A percentile compares a stretch with the other conserved stretches of the same genome.
Evolutionary conservation across 2,113 vertebrate species (phyloP).

Genomic region (Tyrannus savana): DNA sequence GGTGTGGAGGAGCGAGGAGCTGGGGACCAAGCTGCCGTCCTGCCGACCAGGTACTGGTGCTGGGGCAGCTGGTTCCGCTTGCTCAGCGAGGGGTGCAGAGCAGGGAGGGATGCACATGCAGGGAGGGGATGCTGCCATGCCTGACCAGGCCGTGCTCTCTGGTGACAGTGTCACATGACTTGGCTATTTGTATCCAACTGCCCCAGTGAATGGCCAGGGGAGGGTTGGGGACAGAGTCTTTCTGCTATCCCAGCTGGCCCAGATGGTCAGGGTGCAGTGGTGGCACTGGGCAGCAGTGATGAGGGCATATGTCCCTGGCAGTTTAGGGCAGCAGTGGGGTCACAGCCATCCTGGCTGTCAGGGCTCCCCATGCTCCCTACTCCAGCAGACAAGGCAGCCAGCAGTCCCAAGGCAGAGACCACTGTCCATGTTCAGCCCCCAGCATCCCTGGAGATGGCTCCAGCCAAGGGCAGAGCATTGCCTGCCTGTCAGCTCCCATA

Average conservation of each 20-base stretch:
- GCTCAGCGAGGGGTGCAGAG: accelerated
- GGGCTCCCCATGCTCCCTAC: accelerated
- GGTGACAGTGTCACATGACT: background rate
- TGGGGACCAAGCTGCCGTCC: slow-evolving; percentile 72
- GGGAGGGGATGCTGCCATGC: background rate
- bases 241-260: background rate
- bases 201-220: background rate
- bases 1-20: slow-evolving; percentile 79
- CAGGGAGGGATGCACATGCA: background rate
- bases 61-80: accelerated
- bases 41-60: slow-evolving; percentile 81
- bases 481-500: background rate
- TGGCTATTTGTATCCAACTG: accelerated
- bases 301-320: background rate
- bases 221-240: background rate
- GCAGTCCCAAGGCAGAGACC: background rate
- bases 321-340: background rate
- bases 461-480: background rate
- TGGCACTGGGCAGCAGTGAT: background rate
- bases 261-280: background rate
- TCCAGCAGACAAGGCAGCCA: background rate
- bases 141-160: background rate
- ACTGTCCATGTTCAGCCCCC: background rate
- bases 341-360: background rate
- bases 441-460: background rate